Base-by-base conservation (phyloP, 2,113 vertebrate genomes). In the Ochotona princeps region DNA sequence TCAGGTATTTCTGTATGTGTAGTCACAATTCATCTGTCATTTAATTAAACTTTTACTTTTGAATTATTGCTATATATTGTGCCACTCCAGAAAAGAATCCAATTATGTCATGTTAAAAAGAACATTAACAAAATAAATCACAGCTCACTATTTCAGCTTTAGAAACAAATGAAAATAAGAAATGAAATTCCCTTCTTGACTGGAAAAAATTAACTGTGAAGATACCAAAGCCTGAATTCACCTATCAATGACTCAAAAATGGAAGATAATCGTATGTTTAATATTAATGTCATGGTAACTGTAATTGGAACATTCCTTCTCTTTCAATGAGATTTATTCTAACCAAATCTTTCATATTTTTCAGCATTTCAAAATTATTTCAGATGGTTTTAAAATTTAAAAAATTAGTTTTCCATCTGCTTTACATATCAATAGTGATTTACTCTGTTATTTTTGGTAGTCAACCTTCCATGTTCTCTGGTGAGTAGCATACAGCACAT, bases 171-270 rank as follows among this genome's bases (percentile, higher is more conserved):
- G 17, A 72, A 75, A 86, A 65, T 35, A 66, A 83, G 51, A 73
- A 86, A 74, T 83, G 12, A 83, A 93, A 91, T 95, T 60, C 3
- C 7, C 6, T 89, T 80, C 14, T 17, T 87, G 10, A 75, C 30
- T 67, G 32, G 6, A 80, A 7, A 57, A 95, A 91, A 87, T 25
- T 21, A 54, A 81, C 38, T 91, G 92, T n/a, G 26, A 86, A 91
- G 14, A 35, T n/a, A 8, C 61, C 67, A 61, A 96, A 79, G 25
- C 8, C 44, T 18, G 8, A 63, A 61, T 70, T 65, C 20, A 35
- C 18, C 14, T 65, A n/a, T 6, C 5, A 13, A 79, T 83, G 83
- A 51, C 30, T 13, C 5, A 66, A 9, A 17, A 69, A 69, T 15
- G 74, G 21, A 72, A 12, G 1, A 65, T 70, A 13, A 30, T 75